Evolutionary conservation across 2,888 invertebrate genomes (phyloP).

Genomic region (Acleris literana): DNA sequence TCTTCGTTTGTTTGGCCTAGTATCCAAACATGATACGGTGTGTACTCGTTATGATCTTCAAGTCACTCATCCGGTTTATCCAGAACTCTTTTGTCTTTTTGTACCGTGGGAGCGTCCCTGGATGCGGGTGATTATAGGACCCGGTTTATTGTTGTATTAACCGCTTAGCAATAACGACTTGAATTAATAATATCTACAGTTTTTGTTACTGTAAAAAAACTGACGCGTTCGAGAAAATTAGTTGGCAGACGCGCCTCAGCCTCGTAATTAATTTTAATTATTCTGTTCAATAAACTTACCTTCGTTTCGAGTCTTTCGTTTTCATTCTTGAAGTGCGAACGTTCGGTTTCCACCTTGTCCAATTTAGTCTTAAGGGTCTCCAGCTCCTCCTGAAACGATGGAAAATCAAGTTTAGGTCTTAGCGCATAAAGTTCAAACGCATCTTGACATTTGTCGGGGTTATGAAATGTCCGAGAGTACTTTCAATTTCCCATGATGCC

Average conservation of each 20-base stretch:
- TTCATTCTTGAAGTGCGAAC: conserved; percentile 92
- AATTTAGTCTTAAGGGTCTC: conserved; percentile 91
- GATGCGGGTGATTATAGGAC: conserved; percentile 27
- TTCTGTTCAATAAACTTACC: conserved; percentile 84
- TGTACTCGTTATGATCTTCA: conserved; percentile 20
- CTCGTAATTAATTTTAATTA: conserved; percentile 6
- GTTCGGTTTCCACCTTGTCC: conserved; percentile 94
- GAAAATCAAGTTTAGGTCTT: conserved; percentile 35
- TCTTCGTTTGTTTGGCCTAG: not conserved
- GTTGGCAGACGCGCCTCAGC: conserved; percentile 4
- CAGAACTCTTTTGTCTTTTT: conserved; percentile 28
- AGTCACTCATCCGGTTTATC: conserved; percentile 25
- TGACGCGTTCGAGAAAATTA: conserved; percentile 9
- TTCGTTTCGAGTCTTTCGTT: conserved; percentile 95
- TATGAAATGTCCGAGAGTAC: conserved; percentile 17
- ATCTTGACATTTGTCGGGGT: conserved; percentile 25
- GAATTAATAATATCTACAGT: conserved; percentile 4
- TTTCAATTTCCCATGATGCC: conserved; percentile 33
- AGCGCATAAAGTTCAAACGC: conserved; percentile 11
- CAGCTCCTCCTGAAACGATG: conserved; percentile 90
- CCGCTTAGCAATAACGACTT: conserved; percentile 13
- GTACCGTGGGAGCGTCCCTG: conserved; percentile 31
- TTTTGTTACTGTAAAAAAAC: conserved; percentile 5
- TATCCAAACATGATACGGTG: conserved; percentile 8
- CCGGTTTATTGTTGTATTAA: conserved; percentile 26